Conservation (phyloP, 1,140 invertebrate species). For the Penaeus vannamei region DNA sequence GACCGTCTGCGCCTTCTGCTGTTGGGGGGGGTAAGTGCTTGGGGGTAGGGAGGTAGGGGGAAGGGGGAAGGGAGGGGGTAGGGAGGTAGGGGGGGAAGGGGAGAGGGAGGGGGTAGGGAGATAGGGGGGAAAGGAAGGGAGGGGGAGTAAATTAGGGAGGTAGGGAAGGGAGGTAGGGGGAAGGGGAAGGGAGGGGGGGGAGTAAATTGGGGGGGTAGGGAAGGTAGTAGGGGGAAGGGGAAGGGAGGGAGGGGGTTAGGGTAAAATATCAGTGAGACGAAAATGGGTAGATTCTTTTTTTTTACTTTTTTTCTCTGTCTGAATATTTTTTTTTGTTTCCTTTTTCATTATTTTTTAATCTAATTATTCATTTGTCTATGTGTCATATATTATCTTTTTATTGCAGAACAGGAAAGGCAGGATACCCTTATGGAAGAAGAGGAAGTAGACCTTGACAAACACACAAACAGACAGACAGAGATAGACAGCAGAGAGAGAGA, state of each 20-base stretch:
- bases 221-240: too few species aligned
- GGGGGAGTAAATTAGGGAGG: not conserved
- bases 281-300: too few species aligned
- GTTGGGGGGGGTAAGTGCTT: not conserved
- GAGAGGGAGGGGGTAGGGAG: not conserved
- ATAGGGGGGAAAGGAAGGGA: not conserved
- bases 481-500: constrained; percentile 6
- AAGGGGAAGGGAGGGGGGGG: not conserved
- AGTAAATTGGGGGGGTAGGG: not conserved
- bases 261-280: not conserved
- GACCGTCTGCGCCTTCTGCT: not conserved
- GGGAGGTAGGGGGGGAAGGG: not conserved
- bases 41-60: not conserved
- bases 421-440: not conserved
- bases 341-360: too few species aligned
- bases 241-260: too few species aligned
- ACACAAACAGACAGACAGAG: too few species aligned
- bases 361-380: too few species aligned
- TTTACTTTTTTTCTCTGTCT: too few species aligned
- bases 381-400: too few species aligned
- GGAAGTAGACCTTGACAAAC: not conserved
- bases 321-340: too few species aligned
- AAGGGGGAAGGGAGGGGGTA: not conserved
- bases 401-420: too few species aligned
- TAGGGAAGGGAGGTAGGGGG: not conserved